Percentiles rank a stretch among this genome's conserved stretches.
Conservation (phyloP, 2,888 invertebrate species). For the Suillia variegata region DNA sequence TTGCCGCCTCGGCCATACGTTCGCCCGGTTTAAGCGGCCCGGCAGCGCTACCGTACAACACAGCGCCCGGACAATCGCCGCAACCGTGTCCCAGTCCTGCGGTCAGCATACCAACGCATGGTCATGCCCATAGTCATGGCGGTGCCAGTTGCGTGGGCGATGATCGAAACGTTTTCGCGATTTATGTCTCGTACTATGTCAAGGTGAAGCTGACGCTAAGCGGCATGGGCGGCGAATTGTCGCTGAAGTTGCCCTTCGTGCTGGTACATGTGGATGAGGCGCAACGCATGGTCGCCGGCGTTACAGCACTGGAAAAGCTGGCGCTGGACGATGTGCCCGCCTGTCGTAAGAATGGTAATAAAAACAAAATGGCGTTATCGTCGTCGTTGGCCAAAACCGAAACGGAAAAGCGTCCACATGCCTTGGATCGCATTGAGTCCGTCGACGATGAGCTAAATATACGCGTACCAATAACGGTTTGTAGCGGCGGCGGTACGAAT, state of each 20-base stretch:
- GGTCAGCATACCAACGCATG: conserved; percentile 30
- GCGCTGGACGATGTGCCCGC: conserved; percentile 49
- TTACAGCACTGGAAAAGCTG: conserved; percentile 35
- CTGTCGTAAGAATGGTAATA: conserved; percentile 34
- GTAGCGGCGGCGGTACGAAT: conserved; percentile 11
- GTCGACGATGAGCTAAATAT: conserved; percentile 48
- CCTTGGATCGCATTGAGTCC: conserved; percentile 44
- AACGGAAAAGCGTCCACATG: neutral
- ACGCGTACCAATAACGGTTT: conserved; percentile 39
- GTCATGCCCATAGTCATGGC: conserved; percentile 48
- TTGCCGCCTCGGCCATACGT: conserved; percentile 66
- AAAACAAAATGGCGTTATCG: conserved; percentile 5
- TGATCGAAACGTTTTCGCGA: conserved; percentile 85
- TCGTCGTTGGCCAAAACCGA: neutral
- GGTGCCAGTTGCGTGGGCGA: conserved; percentile 63
- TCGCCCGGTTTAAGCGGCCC: conserved; percentile 48
- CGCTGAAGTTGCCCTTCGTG: conserved; percentile 80
- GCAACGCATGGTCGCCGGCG: conserved; percentile 30
- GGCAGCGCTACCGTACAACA: conserved; percentile 26
- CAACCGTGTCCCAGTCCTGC: conserved; percentile 44
- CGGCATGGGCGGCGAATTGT: conserved; percentile 80
- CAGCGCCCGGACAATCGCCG: conserved; percentile 34
- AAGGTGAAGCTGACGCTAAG: conserved; percentile 83
- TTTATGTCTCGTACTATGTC: conserved; percentile 89
- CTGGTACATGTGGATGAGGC: conserved; percentile 68